phyloP scores from a whole-genome alignment of 2,113 vertebrate species.

The Naja naja region DNA sequence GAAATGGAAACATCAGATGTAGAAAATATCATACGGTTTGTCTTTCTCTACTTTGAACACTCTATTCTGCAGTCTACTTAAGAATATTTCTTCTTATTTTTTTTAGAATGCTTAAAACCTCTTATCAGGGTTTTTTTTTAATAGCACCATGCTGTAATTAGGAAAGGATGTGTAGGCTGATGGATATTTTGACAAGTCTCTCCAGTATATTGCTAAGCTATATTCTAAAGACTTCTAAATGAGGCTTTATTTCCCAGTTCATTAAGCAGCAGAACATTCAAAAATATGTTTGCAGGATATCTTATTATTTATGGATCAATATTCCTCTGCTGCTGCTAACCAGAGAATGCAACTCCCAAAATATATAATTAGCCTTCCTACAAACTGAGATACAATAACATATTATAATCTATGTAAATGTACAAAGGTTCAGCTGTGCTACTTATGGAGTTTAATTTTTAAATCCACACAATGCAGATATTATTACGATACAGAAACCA shows the following conservation, averaged over 20 bases:
- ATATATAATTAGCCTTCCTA: constrained; percentile 49
- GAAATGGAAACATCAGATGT: not conserved
- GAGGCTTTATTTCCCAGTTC: constrained; percentile 19
- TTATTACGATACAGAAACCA: not conserved
- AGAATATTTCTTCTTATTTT: not conserved
- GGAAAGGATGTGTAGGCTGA: not conserved
- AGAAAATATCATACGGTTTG: not conserved
- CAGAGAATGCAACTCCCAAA: constrained; percentile 33
- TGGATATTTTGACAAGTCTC: not conserved
- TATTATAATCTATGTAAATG: constrained; percentile 24
- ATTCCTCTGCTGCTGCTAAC: constrained; percentile 18
- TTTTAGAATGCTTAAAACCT: not conserved
- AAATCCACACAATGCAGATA: not conserved
- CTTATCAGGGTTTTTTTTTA: constrained; percentile 29
- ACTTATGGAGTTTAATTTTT: not conserved
- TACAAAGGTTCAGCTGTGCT: constrained; percentile 22
- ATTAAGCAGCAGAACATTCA: constrained; percentile 32
- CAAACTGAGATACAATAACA: constrained; percentile 26
- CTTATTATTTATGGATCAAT: constrained; percentile 29
- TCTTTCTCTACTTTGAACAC: not conserved
- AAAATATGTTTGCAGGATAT: not conserved
- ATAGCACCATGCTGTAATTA: constrained; percentile 9
- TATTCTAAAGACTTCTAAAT: constrained; percentile 18
- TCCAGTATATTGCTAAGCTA: not conserved
- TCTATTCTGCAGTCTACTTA: not conserved